Base-by-base conservation (phyloP, 2,888 invertebrate species). In the Onchidella celtica region DNA sequence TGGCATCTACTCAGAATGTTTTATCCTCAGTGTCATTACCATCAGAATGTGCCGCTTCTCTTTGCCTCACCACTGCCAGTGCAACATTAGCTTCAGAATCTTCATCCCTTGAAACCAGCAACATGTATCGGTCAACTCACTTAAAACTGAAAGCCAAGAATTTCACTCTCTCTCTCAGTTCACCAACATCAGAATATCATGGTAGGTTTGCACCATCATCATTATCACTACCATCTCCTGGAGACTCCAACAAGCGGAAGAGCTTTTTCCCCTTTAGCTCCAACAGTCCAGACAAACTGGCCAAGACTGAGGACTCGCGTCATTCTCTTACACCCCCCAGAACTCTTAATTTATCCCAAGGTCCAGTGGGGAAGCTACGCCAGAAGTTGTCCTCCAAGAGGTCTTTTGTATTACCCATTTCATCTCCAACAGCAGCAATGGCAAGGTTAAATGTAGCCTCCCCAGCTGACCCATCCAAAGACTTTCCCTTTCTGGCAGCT, bases 371-470 rank as follows among this genome's bases (percentile, higher is more conserved):
- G 27, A 77, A 59, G 27, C 57, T 73, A 14, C 63, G 32, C 24
- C 73, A 24, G 9, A 69, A 47, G 24, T 61, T 38, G 2, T 68
- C 72, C n/a, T 17, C 36, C 17, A 78, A 38, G 34, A 72, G 77
- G 47, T 34, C 77, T 36, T 70, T 61, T 65, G 57, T 65, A n/a
- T 70, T 68, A 27, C 57, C 70, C 27, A 55, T 91, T 77, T 90
- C 91, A 76, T 93, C 93, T 3, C 94, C 94, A 0, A 93, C 94
- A 38, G 90, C 93, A 55, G 94, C 93, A 24, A 89, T 94, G 85
- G 92, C 94, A 1, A 90, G 91, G 70, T 90, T 94, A 32, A 93
- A 90, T 84, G 93, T 94, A 69, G 79, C 74, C 21, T 65, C 80
- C 4, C 63, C 80, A 4, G 75, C 83, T 3, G 74, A 79, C 14